phyloP scores from a whole-genome alignment of 2,888 invertebrate genomes.

The Copidosoma aretas region DNA sequence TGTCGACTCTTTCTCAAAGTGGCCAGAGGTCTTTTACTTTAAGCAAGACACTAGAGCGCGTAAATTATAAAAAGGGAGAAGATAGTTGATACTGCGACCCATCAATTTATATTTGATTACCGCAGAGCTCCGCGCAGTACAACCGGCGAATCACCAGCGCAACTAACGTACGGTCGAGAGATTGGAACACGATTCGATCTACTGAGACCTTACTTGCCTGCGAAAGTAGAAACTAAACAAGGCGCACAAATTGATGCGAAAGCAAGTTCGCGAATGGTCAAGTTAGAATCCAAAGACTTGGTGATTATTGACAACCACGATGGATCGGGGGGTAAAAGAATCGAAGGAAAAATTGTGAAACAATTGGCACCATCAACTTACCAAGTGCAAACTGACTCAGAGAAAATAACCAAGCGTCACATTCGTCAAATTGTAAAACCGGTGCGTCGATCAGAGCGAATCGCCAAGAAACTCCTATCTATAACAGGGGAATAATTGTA shows the following conservation, averaged over 20 bases:
- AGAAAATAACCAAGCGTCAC: neutral
- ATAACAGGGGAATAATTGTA: conserved; percentile 8
- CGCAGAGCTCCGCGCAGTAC: too few species aligned
- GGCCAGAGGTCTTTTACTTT: conserved; percentile 15
- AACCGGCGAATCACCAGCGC: too few species aligned
- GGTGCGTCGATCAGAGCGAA: too few species aligned
- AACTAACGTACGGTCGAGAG: too few species aligned
- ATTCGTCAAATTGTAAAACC: neutral
- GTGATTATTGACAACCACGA: conserved; percentile 1
- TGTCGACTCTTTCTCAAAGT: too few species aligned
- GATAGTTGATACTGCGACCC: conserved; percentile 16
- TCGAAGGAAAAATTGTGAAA: neutral
- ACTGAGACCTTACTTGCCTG: too few species aligned
- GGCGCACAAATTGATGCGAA: neutral
- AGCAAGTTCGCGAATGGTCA: neutral
- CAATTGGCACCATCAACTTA: conserved; percentile 10
- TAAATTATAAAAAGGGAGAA: conserved; percentile 33
- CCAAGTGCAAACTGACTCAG: neutral
- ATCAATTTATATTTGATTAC: conserved; percentile 23
- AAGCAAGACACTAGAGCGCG: conserved; percentile 13
- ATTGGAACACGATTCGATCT: conserved; percentile 37
- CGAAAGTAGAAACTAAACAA: too few species aligned
- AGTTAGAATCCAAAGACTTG: neutral
- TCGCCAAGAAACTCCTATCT: neutral
- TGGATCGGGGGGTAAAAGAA: neutral